Conservation (phyloP, 2,797 vertebrate genomes). For the Eulemur coronatus region DNA sequence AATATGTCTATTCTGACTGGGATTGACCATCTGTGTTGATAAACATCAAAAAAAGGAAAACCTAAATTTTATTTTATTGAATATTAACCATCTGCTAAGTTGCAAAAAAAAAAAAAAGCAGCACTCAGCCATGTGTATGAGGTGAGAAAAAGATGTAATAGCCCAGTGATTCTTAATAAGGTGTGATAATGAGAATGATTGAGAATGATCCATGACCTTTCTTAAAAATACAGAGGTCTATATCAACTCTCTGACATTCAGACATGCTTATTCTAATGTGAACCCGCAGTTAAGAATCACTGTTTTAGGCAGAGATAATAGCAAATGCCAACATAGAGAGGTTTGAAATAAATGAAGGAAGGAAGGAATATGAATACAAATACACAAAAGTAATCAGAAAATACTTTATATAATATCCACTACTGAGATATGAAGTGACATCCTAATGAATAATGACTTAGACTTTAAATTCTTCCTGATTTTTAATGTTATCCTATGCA, state of each 20-base stretch:
- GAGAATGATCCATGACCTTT: not conserved
- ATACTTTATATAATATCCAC: not conserved
- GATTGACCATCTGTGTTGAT: constrained; percentile 43
- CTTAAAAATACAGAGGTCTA: not conserved
- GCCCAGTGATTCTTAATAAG: not conserved
- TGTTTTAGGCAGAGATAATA: not conserved
- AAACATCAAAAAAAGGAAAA: constrained; percentile 40
- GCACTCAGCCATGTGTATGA: not conserved
- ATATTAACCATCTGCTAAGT: constrained; percentile 49
- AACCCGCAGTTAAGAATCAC: not conserved
- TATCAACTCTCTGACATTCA: not conserved
- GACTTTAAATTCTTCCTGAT: not conserved
- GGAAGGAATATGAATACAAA: not conserved
- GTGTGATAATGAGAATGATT: not conserved
- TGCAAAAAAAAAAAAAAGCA: not conserved
- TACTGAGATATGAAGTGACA: not conserved
- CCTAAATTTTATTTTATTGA: not conserved
- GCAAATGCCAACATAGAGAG: not conserved
- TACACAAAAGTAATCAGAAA: not conserved
- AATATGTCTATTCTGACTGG: constrained; percentile 30
- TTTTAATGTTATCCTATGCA: not conserved
- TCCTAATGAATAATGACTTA: not conserved
- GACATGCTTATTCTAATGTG: not conserved
- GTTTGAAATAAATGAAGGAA: not conserved
- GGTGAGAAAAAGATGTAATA: not conserved